phyloP scores from a whole-genome alignment of 53 echinoderm and acorn worm genomes.

The Henricia sp. region DNA sequence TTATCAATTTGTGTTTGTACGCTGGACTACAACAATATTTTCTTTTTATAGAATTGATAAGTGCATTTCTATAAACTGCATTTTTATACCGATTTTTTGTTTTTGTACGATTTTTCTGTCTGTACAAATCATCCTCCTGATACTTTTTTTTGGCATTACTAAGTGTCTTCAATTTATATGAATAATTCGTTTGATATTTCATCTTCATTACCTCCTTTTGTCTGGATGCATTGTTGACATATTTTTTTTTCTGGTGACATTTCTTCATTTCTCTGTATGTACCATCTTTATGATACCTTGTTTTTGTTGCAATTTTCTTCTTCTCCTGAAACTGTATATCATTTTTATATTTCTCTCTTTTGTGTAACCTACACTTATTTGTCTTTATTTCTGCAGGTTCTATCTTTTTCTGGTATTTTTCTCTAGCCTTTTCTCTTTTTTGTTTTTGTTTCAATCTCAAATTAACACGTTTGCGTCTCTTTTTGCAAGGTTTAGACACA shows the following conservation, averaged over 20 bases:
- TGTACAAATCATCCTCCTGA: neutral
- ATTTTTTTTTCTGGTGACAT: neutral
- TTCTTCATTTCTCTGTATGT: too few relatives aligned
- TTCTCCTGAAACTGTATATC: too few relatives aligned
- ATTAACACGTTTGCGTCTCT: neutral
- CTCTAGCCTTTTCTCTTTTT: neutral
- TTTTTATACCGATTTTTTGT: neutral
- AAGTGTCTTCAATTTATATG: neutral
- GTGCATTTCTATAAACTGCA: neutral
- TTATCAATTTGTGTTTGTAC: slow-evolving; percentile 3
- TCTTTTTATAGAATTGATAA: neutral
- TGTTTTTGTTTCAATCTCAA: neutral
- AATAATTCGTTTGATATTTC: neutral
- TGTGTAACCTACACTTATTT: too few relatives aligned
- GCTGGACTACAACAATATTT: neutral
- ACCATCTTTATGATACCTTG: too few relatives aligned
- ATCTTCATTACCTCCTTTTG: neutral
- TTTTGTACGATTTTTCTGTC: neutral
- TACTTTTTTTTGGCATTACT: neutral
- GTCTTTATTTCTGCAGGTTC: too few relatives aligned
- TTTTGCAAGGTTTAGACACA: neutral
- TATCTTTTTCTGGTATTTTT: too few relatives aligned
- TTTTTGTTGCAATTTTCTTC: too few relatives aligned
- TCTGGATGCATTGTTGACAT: neutral
- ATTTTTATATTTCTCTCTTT: too few relatives aligned